Conservation (phyloP, 2,888 invertebrate genomes). For the Agrotis segetum region DNA sequence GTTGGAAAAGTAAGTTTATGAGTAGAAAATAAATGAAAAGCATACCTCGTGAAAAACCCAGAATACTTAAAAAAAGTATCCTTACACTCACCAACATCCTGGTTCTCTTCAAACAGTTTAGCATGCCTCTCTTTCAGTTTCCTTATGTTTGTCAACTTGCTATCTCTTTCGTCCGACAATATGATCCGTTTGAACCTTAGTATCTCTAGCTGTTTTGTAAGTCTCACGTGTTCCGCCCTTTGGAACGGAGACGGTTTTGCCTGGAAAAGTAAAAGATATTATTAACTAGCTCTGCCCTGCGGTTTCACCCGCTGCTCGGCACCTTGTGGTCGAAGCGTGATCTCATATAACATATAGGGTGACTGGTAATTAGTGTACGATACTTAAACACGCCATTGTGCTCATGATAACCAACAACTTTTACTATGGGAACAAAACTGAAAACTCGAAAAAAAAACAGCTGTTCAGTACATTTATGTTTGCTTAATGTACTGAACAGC, state of each 20-base stretch:
- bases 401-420: too few species aligned
- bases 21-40: background rate
- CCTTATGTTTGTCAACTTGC: slow-evolving; percentile 92
- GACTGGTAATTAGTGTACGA: too few species aligned
- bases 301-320: too few species aligned
- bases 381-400: too few species aligned
- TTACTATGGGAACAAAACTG: too few species aligned
- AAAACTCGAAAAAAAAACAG: too few species aligned
- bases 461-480: too few species aligned
- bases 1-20: too few species aligned
- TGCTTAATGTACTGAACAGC: too few species aligned
- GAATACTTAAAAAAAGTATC: slow-evolving; percentile 41
- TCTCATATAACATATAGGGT: too few species aligned
- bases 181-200: slow-evolving; percentile 93
- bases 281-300: too few species aligned
- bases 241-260: slow-evolving; percentile 92
- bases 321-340: too few species aligned
- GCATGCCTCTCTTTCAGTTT: slow-evolving; percentile 92
- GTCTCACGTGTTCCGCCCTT: slow-evolving; percentile 91
- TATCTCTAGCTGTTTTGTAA: slow-evolving; percentile 93
- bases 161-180: slow-evolving; percentile 93
- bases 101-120: slow-evolving; percentile 92
- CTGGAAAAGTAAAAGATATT: slow-evolving; percentile 73
- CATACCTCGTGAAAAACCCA: slow-evolving; percentile 4
- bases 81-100: slow-evolving; percentile 91